A percentile compares a stretch with the other conserved stretches of the same genome.
Evolutionary conservation across 1,140 invertebrate species (phyloP).

Genomic region (Lucilia cuprina): DNA sequence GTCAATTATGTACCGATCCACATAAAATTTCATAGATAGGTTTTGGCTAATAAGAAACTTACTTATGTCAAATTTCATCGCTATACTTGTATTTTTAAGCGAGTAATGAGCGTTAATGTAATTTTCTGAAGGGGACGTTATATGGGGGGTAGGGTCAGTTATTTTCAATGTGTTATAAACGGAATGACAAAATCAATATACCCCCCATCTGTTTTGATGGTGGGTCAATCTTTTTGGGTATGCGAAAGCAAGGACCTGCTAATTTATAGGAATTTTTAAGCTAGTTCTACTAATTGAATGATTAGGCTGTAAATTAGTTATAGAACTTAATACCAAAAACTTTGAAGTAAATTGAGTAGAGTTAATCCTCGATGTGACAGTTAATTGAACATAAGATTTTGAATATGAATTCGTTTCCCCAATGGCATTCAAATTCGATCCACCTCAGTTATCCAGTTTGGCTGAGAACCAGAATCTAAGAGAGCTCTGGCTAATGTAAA

Average conservation of each 20-base stretch:
- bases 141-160: too few species aligned
- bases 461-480: not conserved
- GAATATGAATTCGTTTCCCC: not conserved
- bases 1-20: too few species aligned
- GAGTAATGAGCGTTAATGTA: too few species aligned
- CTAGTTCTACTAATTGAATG: not conserved
- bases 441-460: slow-evolving; percentile 20
- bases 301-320: not conserved
- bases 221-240: slow-evolving; percentile 43
- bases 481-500: slow-evolving; percentile 15
- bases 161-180: too few species aligned
- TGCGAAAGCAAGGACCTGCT: slow-evolving; percentile 45
- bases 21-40: too few species aligned
- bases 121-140: too few species aligned
- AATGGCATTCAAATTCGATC: slow-evolving; percentile 1
- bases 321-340: slow-evolving; percentile 14
- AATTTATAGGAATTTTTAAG: slow-evolving; percentile 41
- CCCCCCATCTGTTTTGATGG: too few species aligned
- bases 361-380: slow-evolving; percentile 7
- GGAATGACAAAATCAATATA: too few species aligned
- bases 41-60: too few species aligned
- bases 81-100: too few species aligned
- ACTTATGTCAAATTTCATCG: too few species aligned
- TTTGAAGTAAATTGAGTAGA: not conserved
- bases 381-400: not conserved